These are phyloP conservation scores for Chrysopa pallens DNA, from an alignment of 1,140 invertebrate genomes.

Conservation along the genomic window DNA sequence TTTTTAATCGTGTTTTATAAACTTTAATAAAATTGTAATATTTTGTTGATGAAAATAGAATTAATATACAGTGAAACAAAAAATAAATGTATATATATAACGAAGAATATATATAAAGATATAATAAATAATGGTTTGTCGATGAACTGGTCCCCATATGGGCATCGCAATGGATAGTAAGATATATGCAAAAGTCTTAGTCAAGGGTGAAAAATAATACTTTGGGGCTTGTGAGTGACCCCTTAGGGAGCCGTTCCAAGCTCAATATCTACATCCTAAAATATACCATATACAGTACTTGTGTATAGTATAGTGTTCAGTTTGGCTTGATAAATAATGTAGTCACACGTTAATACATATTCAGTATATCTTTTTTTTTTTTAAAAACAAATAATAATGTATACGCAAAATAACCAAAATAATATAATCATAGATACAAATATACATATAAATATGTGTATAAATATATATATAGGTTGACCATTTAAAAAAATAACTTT, in stretches of 20 bases:
- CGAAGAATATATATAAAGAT: no score
- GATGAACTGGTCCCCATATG: not conserved
- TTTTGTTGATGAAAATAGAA: no score
- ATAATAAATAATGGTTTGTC: no score
- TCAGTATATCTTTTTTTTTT: not conserved
- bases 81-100: no score
- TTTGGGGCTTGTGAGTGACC: slow-evolving; percentile 19
- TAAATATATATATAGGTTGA: not conserved
- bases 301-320: not conserved
- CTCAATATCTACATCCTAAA: no score
- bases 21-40: no score
- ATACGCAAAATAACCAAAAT: no score
- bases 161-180: slow-evolving; percentile 9
- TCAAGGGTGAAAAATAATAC: slow-evolving; percentile 25
- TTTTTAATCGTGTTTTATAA: no score
- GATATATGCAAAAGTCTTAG: slow-evolving; percentile 21
- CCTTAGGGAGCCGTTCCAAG: slow-evolving; percentile 21
- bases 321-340: slow-evolving; percentile 3
- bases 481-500: no score
- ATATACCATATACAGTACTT: not conserved
- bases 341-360: slow-evolving; percentile 1
- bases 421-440: not conserved
- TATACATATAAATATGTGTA: not conserved
- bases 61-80: no score
- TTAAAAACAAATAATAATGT: no score